Percentiles rank a stretch among this genome's conserved stretches.
Evolutionary conservation across 2,797 vertebrate genomes (phyloP).

Genomic region (Micrastur ruficollis): DNA sequence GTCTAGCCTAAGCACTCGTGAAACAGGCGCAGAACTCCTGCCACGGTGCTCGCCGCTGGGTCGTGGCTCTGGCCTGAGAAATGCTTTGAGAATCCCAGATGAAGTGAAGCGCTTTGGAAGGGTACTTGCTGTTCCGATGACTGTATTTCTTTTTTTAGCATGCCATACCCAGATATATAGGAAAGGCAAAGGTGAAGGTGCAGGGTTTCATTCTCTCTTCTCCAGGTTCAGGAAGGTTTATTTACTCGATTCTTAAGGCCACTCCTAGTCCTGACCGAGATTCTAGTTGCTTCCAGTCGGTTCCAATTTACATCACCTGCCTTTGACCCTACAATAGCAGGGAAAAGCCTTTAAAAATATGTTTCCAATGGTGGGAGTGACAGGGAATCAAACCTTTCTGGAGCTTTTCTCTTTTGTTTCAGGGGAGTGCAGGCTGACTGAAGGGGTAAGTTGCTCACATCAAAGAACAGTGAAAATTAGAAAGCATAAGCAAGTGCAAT

Average conservation of each 20-base stretch:
- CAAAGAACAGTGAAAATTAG: not conserved
- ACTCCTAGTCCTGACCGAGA: not conserved
- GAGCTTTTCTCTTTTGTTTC: not conserved
- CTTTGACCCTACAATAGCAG: not conserved
- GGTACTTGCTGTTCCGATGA: not conserved
- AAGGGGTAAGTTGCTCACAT: not conserved
- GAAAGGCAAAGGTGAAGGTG: conserved; percentile 44
- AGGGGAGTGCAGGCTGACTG: not conserved
- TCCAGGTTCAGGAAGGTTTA: not conserved
- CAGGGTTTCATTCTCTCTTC: not conserved
- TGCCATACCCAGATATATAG: not conserved
- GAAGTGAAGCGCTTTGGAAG: not conserved
- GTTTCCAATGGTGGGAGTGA: not conserved
- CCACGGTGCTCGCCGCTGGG: not conserved
- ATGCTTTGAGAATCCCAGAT: not conserved
- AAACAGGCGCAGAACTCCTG: not conserved
- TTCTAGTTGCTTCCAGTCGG: not conserved
- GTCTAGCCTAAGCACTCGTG: not conserved
- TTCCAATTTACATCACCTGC: not conserved
- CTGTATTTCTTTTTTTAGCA: not conserved
- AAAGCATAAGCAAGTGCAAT: not conserved
- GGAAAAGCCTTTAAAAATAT: not conserved
- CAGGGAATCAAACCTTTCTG: not conserved
- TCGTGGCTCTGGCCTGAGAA: not conserved
- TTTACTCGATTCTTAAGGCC: not conserved